Percentiles rank a stretch among this genome's conserved stretches.
Evolutionary conservation across 2,113 vertebrate genomes (phyloP).

Genomic region (Toxostoma redivivum): DNA sequence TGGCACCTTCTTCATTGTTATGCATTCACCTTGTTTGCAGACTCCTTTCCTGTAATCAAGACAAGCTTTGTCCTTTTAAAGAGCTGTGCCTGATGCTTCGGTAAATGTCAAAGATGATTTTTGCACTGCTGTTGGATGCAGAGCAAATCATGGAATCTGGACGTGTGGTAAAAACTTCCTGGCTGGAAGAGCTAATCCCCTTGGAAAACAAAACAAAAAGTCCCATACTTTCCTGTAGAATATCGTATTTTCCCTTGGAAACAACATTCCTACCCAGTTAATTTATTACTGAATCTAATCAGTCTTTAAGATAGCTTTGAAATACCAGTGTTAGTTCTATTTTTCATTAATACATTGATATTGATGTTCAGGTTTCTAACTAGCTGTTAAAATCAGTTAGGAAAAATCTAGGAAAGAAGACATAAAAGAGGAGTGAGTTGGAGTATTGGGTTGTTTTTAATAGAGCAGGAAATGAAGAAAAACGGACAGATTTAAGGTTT

Average conservation of each 20-base stretch:
- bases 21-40: neutral
- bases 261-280: neutral
- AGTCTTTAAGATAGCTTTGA: neutral
- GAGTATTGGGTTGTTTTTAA: neutral
- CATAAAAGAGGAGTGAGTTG: neutral
- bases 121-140: neutral
- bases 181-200: neutral
- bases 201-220: neutral
- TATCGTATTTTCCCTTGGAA: neutral
- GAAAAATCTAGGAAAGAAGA: neutral
- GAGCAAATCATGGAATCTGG: neutral
- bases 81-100: fast-evolving
- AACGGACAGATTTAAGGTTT: neutral
- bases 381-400: neutral
- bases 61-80: neutral
- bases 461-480: neutral
- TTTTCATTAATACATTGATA: neutral
- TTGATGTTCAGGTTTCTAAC: neutral
- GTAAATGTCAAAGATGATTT: conserved; percentile 4
- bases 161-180: neutral
- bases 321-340: neutral
- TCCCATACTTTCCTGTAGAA: conserved; percentile 3
- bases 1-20: neutral
- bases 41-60: neutral
- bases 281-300: neutral